phyloP scores from a whole-genome alignment of 1,140 invertebrate species.

The Lordiphosa collinella region DNA sequence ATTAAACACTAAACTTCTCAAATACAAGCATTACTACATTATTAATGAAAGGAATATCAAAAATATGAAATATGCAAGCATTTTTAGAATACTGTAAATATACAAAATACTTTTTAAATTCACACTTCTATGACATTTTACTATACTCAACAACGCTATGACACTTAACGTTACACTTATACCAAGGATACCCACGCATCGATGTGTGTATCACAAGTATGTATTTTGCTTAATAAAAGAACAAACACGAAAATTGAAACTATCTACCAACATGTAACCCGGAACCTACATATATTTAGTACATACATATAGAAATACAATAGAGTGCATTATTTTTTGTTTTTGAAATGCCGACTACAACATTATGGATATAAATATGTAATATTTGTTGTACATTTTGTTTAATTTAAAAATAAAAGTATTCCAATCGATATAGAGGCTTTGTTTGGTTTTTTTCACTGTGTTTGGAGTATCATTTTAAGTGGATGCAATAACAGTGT shows the following conservation, averaged over 20 bases:
- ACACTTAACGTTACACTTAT: neutral
- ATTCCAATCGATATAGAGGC: slow-evolving; percentile 44
- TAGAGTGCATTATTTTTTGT: slow-evolving; percentile 34
- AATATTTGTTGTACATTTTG: slow-evolving; percentile 55
- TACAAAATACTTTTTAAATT: neutral
- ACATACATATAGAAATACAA: slow-evolving; percentile 20
- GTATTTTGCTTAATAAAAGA: slow-evolving; percentile 14
- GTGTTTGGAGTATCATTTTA: no score
- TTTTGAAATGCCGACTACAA: slow-evolving; percentile 31
- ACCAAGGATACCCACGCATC: no score
- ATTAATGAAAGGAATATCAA: neutral
- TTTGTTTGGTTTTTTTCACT: no score
- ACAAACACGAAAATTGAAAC: slow-evolving; percentile 7
- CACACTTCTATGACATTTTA: no score
- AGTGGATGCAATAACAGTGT: no score
- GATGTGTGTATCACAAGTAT: slow-evolving; percentile 19
- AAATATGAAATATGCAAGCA: slow-evolving; percentile 3
- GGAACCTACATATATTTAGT: slow-evolving; percentile 12
- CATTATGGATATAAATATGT: slow-evolving; percentile 33
- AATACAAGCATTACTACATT: no score
- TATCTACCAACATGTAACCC: no score
- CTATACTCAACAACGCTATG: slow-evolving; percentile 1
- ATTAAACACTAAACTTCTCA: no score
- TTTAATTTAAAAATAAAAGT: slow-evolving; percentile 45
- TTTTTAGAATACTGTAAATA: no score